These are phyloP conservation scores for Tadarida brasiliensis DNA, from an alignment of 2,797 vertebrate genomes.

Conservation along the genomic window DNA sequence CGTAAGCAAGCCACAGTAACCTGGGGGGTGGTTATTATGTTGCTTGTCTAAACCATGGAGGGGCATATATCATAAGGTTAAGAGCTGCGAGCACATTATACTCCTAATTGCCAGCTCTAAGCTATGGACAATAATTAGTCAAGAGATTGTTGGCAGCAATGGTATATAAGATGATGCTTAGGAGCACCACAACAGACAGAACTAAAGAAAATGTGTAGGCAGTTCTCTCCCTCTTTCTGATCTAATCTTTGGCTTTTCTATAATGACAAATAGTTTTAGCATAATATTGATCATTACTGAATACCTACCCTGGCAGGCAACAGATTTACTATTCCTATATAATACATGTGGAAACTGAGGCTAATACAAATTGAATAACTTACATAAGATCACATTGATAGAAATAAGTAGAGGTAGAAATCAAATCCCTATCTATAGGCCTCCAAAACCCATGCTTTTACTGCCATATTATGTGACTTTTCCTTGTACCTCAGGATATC, in stretches of 20 bases:
- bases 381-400: neutral
- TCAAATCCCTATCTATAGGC: neutral
- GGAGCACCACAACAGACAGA: neutral
- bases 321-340: conserved; percentile 2
- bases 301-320: neutral
- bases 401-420: neutral
- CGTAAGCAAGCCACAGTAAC: neutral
- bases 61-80: conserved; percentile 37
- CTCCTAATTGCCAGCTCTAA: neutral
- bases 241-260: neutral
- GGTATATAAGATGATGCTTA: neutral
- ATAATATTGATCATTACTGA: conserved; percentile 2
- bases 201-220: neutral
- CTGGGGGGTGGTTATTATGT: neutral
- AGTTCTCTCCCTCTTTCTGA: neutral
- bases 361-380: conserved; percentile 34
- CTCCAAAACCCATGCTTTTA: neutral
- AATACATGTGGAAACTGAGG: neutral
- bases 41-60: neutral
- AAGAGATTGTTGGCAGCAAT: neutral
- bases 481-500: neutral
- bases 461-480: neutral
- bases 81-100: neutral
- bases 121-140: neutral
- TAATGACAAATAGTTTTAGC: neutral